These are phyloP conservation scores for Stenichneumon culpator DNA, from an alignment of 2,888 invertebrate genomes.

Conservation along the genomic window DNA sequence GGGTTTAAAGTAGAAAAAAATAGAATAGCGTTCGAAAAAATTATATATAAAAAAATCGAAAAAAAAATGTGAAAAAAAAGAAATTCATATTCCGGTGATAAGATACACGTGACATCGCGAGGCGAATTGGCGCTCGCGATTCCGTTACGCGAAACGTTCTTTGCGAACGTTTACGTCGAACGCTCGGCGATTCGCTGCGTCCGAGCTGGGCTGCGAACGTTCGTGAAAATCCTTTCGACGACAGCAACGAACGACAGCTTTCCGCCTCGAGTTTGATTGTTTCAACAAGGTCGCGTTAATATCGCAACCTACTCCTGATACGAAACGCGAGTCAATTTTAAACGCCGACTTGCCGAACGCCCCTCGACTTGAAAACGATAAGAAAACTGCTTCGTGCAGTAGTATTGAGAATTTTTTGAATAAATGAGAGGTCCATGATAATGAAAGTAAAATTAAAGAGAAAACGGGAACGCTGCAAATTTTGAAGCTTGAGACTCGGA, in stretches of 20 bases:
- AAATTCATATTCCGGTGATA: conserved; percentile 1
- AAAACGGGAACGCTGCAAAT: conserved; percentile 23
- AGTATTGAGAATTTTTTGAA: neutral
- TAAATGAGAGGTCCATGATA: conserved; percentile 38
- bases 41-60: conserved; percentile 6
- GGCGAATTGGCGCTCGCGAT: conserved; percentile 24
- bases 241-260: conserved; percentile 72
- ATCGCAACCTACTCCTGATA: conserved; percentile 83
- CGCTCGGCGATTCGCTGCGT: conserved; percentile 21
- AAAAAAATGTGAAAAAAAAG: conserved; percentile 36
- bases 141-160: conserved; percentile 40
- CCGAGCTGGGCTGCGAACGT: conserved; percentile 49
- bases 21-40: conserved; percentile 32
- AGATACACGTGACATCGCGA: conserved; percentile 48
- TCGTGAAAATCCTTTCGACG: conserved; percentile 46
- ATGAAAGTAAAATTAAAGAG: conserved; percentile 6
- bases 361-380: conserved; percentile 41
- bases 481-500: conserved; percentile 43
- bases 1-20: conserved; percentile 1
- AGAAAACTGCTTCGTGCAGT: conserved; percentile 11
- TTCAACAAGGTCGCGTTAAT: conserved; percentile 72
- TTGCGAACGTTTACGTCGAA: conserved; percentile 54
- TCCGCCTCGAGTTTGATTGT: conserved; percentile 77
- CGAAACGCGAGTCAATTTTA: conserved; percentile 84
- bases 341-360: conserved; percentile 65